phyloP scores from a whole-genome alignment of 2,113 vertebrate species.

The Paraplagusia blochii region DNA sequence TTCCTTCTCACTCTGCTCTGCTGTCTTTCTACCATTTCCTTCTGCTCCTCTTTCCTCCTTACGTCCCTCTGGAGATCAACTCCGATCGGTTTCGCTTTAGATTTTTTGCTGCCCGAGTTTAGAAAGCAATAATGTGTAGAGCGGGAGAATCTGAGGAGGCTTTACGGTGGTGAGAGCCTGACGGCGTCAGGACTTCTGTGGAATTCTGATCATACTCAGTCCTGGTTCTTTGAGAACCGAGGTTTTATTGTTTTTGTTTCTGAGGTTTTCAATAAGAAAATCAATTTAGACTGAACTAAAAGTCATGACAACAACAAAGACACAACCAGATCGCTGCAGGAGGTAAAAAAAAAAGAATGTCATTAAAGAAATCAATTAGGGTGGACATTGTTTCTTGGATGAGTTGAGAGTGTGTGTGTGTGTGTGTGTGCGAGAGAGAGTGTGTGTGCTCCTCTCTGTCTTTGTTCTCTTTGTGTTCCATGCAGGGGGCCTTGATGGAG shows the following conservation, averaged over 20 bases:
- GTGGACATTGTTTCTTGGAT: conserved; percentile 2
- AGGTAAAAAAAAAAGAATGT: conserved; percentile 24
- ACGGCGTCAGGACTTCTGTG: not conserved
- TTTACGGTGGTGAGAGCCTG: not conserved
- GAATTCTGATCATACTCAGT: not conserved
- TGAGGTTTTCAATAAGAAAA: not conserved
- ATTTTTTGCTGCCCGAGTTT: too few species aligned
- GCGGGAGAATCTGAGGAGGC: not conserved
- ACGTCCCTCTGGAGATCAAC: not conserved
- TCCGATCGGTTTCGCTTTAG: too few species aligned
- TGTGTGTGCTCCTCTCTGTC: not conserved
- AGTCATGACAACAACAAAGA: not conserved
- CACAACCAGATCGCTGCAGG: not conserved
- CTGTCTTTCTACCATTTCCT: not conserved
- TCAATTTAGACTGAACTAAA: not conserved
- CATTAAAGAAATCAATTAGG: conserved; percentile 51
- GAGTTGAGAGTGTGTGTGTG: not conserved
- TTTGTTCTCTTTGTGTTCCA: conserved; percentile 63
- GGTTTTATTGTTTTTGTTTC: not conserved
- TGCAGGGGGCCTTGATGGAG: conserved; percentile 18
- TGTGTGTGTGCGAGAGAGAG: not conserved
- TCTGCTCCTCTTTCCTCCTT: not conserved
- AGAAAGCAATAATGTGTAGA: not conserved
- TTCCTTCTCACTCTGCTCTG: conserved; percentile 7
- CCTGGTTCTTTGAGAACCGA: too few species aligned